phyloP scores from a whole-genome alignment of 2,888 invertebrate species.

The Linyphia triangularis region DNA sequence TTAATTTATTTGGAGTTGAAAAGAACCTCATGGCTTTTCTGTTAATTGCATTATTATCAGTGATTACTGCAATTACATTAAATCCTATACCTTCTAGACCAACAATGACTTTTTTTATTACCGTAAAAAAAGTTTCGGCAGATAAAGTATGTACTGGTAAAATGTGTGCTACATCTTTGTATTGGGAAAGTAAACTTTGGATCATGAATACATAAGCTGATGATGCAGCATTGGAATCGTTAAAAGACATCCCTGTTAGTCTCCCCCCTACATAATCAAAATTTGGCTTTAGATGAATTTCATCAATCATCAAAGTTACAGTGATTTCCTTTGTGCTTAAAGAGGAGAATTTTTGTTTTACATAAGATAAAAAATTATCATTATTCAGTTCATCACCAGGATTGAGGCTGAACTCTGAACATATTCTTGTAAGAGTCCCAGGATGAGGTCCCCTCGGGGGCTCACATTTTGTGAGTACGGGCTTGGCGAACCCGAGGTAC shows the following conservation, averaged over 20 bases:
- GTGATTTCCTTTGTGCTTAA: background rate
- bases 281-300: conserved; percentile 35
- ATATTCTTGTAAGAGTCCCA: conserved; percentile 19
- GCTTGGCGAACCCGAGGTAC: too few species aligned
- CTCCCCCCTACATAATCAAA: conserved; percentile 35
- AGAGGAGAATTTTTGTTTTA: background rate
- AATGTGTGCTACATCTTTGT: conserved; percentile 40
- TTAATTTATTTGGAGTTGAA: background rate
- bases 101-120: conserved; percentile 28
- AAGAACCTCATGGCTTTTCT: conserved; percentile 30
- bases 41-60: conserved; percentile 39
- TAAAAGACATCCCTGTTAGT: conserved; percentile 6
- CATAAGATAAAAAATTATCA: conserved; percentile 9
- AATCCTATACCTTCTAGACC: conserved; percentile 24
- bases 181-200: conserved; percentile 24
- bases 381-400: background rate
- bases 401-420: background rate
- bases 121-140: background rate
- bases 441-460: too few species aligned
- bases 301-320: conserved; percentile 35
- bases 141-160: conserved; percentile 2
- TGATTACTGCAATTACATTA: conserved; percentile 6
- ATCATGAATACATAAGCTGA: conserved; percentile 30
- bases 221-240: conserved; percentile 16
- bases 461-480: too few species aligned